Evolutionary conservation across 2,888 invertebrate species (phyloP).

Genomic region (Melanostoma scalare): DNA sequence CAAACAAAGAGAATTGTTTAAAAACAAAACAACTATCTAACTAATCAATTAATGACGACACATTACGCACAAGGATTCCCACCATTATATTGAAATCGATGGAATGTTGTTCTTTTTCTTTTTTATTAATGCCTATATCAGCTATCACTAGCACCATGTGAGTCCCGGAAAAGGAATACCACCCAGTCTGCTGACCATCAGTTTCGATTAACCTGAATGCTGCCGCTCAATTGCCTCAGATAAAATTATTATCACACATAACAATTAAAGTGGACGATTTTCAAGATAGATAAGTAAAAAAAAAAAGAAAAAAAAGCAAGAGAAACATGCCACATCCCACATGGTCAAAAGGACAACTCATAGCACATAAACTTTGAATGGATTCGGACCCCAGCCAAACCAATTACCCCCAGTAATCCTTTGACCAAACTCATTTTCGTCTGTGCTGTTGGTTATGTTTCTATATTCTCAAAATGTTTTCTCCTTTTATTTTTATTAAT

Average conservation of each 20-base stretch:
- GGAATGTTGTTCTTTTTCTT: constrained; percentile 19
- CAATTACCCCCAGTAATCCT: constrained; percentile 65
- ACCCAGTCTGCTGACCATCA: constrained; percentile 58
- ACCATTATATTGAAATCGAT: constrained; percentile 12
- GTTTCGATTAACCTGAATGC: constrained; percentile 60
- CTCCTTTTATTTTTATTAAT: constrained; percentile 1
- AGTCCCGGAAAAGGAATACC: background rate
- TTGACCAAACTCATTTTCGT: constrained; percentile 29
- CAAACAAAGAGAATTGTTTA: constrained; percentile 33
- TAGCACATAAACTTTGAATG: constrained; percentile 5
- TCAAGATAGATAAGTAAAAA: constrained; percentile 47
- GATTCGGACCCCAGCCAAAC: constrained; percentile 30
- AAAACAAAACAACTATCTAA: constrained; percentile 53
- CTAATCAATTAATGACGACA: constrained; percentile 64
- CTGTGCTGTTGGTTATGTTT: constrained; percentile 21
- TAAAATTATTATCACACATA: constrained; percentile 68
- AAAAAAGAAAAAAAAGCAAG: too few relatives aligned
- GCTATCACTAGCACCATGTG: background rate
- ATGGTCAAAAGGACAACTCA: constrained; percentile 31
- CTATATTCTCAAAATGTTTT: constrained; percentile 6
- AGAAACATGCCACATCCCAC: constrained; percentile 21
- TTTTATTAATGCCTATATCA: constrained; percentile 23
- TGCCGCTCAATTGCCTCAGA: constrained; percentile 61
- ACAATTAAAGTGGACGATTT: constrained; percentile 65
- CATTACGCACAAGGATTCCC: constrained; percentile 24